These are phyloP conservation scores for Orchesella flavescens DNA, from an alignment of 2,888 invertebrate species.

Conservation along the genomic window DNA sequence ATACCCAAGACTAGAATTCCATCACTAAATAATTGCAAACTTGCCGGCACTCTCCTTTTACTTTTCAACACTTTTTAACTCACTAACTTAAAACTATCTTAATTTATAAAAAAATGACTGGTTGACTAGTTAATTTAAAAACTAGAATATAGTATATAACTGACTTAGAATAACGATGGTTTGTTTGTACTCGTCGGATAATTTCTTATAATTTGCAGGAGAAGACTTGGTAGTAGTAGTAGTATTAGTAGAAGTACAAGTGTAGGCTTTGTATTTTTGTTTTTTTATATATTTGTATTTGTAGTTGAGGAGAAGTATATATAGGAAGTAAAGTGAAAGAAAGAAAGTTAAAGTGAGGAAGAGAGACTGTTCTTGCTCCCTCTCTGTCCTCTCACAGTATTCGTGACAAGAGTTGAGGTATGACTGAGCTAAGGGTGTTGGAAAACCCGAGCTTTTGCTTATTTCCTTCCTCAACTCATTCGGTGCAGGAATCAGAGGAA, in stretches of 20 bases:
- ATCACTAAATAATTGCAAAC: conserved; percentile 43
- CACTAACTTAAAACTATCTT: conserved; percentile 1
- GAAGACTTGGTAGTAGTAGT: conserved; percentile 19
- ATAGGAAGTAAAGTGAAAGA: conserved; percentile 10
- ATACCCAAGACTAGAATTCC: conserved; percentile 25
- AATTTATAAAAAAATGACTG: background rate
- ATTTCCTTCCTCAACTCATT: background rate
- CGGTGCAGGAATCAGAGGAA: conserved; percentile 2
- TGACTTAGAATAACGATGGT: conserved; percentile 7
- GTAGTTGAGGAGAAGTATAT: conserved; percentile 2
- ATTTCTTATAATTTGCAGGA: conserved; percentile 40
- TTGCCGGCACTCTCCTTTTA: conserved; percentile 42
- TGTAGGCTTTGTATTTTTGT: background rate
- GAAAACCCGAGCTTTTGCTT: conserved; percentile 41
- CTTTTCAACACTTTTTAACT: background rate
- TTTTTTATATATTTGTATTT: background rate
- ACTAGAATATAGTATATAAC: background rate
- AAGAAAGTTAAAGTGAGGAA: conserved; percentile 17
- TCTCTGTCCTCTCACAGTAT: conserved; percentile 12
- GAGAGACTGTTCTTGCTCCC: background rate
- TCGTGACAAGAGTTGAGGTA: conserved; percentile 69
- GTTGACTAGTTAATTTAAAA: conserved; percentile 9
- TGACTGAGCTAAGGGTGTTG: conserved; percentile 66
- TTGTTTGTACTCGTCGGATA: conserved; percentile 7
- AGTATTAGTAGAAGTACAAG: conserved; percentile 4